Conservation (phyloP, 2,113 vertebrate genomes). For the Manacus vitellinus region DNA sequence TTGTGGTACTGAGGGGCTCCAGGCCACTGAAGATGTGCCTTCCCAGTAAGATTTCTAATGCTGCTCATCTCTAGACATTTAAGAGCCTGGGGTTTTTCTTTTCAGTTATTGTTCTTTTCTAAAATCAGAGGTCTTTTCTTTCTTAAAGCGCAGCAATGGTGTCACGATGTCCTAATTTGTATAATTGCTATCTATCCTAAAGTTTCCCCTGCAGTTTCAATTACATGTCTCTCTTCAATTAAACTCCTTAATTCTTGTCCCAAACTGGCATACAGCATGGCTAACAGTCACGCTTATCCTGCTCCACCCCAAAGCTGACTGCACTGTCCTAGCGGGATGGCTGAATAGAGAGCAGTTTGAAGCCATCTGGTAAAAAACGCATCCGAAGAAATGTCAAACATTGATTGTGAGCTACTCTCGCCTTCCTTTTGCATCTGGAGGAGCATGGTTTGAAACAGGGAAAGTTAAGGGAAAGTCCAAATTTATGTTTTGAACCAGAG, state of each 20-base stretch:
- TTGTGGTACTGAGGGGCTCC: background rate
- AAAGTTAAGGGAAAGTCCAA: background rate
- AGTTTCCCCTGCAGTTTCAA: constrained; percentile 62
- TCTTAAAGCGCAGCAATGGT: background rate
- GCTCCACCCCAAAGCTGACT: background rate
- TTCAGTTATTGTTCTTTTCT: background rate
- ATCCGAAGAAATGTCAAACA: background rate
- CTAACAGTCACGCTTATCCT: background rate
- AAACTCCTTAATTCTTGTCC: constrained; percentile 32
- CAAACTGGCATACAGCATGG: background rate
- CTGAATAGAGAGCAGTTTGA: background rate
- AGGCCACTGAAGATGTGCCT: background rate
- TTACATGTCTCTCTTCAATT: constrained; percentile 36
- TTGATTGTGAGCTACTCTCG: background rate
- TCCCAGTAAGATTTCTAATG: background rate
- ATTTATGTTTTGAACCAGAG: background rate
- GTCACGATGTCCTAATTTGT: constrained; percentile 17
- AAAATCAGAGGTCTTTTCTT: constrained; percentile 11
- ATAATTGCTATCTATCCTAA: constrained; percentile 26
- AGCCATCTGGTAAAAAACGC: background rate
- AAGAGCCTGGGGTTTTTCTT: constrained; percentile 15
- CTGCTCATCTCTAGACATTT: background rate
- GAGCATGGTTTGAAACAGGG: background rate
- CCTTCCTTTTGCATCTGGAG: background rate
- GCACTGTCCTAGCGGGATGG: background rate